phyloP scores from a whole-genome alignment of 2,888 invertebrate species.

The Elgonia sp. region DNA sequence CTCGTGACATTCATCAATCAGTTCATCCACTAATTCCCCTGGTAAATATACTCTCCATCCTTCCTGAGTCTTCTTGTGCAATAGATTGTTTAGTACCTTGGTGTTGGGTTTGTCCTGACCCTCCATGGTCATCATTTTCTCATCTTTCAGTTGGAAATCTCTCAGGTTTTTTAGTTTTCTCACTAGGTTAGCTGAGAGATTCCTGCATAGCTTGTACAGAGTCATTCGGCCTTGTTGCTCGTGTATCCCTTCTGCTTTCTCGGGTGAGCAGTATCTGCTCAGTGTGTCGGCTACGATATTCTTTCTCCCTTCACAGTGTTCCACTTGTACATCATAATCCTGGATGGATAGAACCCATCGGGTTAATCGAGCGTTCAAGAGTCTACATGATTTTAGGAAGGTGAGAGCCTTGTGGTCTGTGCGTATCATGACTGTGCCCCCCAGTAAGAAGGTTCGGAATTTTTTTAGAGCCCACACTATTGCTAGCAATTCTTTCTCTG shows the following conservation, averaged over 20 bases:
- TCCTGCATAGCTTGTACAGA: too few relatives aligned
- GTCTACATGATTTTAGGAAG: not conserved
- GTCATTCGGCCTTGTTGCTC: not conserved
- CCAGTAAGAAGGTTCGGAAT: not conserved
- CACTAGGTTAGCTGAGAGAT: too few relatives aligned
- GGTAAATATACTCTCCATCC: not conserved
- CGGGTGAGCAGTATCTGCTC: not conserved
- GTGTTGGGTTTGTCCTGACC: not conserved
- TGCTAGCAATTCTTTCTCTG: not conserved
- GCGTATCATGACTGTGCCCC: not conserved
- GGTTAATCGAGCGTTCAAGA: not conserved
- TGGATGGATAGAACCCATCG: not conserved
- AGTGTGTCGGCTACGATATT: not conserved
- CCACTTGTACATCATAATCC: not conserved
- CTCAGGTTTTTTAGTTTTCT: too few relatives aligned
- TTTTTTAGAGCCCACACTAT: not conserved
- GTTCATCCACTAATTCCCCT: not conserved
- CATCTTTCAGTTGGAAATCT: too few relatives aligned
- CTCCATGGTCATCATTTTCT: too few relatives aligned
- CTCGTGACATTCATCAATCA: constrained; percentile 36
- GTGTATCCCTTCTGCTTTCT: not conserved
- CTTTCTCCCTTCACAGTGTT: not conserved
- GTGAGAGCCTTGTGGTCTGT: not conserved
- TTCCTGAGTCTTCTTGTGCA: not conserved
- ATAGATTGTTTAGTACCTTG: not conserved